Evolutionary conservation across 2,797 vertebrate species (phyloP), one percentile per base, ranked within the genome.

Genomic region (Enoplosus armatus): DNA sequence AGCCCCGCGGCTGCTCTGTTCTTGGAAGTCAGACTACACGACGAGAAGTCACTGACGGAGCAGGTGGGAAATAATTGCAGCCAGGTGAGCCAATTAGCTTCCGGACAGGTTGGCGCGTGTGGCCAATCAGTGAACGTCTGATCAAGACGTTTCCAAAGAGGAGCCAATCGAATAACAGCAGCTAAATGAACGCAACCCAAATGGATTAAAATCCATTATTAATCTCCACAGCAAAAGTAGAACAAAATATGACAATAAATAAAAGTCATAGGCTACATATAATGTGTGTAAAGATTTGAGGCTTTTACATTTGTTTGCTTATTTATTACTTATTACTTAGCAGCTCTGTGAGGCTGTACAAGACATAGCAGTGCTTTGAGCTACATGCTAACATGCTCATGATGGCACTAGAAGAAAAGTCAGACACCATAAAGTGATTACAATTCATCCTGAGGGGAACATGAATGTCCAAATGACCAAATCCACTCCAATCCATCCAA

Each of bases 121-220:
- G 53, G 75, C 92, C 91, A 93, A 92, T 91, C 87, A 85, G 80
- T 0, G 61, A 55, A 2, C 27, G 29, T n/a, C 45, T 59, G 31
- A 4, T 10, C 6, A 4, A 51, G 53, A 20, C 58, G 53, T 62
- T 61, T 20, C 18, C 9, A 2, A n/a, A 20, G 2, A 18, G 11
- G 56, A 75, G 39, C 87, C 83, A 80, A 85, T 83, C 2, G 11
- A 8, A 45, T 8, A 12, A 7, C 2, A 58, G 55, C 20, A 45
- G 20, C 18, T 10, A 20, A 35, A 29, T n/a, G 33, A 45, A 56
- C 4, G 14, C 29, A 37, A 15, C 26, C 4, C 11, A 5, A 14
- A n/a, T 29, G 11, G 3, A 31, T 18, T 12, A 8, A 24, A 33
- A 26, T 41, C 3, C 20, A 20, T 15, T 26, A 53, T 18, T 61